Conservation (phyloP, 2,797 vertebrate genomes). For the Acestrorhynchus altus region DNA sequence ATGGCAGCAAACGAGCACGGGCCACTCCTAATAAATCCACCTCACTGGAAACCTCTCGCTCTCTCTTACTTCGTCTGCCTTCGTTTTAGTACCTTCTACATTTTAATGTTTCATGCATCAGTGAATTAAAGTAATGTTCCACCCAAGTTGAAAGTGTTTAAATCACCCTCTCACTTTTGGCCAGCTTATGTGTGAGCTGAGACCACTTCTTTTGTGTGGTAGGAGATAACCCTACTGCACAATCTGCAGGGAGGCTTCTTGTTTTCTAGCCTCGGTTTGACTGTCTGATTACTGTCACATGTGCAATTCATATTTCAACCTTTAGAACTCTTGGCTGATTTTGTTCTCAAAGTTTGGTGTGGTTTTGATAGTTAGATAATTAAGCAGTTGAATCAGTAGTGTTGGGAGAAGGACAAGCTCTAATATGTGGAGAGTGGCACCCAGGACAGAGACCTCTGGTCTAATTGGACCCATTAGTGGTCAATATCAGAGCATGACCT, state of each 20-base stretch:
- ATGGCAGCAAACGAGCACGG: slow-evolving; percentile 84
- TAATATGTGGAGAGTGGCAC: no score
- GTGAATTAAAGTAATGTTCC: slow-evolving; percentile 51
- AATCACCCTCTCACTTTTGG: slow-evolving; percentile 33
- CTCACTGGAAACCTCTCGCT: slow-evolving; percentile 23
- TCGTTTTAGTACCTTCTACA: slow-evolving; percentile 50
- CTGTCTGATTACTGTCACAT: not conserved
- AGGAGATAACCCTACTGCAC: slow-evolving; percentile 23
- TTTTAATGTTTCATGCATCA: slow-evolving; percentile 56
- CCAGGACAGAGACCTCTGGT: no score
- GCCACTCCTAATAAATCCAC: slow-evolving; percentile 85
- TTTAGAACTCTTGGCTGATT: no score
- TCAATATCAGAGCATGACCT: not conserved
- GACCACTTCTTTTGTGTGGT: slow-evolving; percentile 20
- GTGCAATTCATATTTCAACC: no score
- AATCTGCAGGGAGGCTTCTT: not conserved
- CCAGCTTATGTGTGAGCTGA: slow-evolving; percentile 27
- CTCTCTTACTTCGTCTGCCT: slow-evolving; percentile 37
- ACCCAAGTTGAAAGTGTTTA: slow-evolving; percentile 30
- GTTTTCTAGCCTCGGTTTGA: no score
- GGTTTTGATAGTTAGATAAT: no score
- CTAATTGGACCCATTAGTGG: no score
- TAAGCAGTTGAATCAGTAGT: no score
- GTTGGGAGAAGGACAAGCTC: no score
- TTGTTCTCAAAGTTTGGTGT: no score